A percentile compares a stretch with the other conserved stretches of the same genome.
Conservation (phyloP, 2,797 vertebrate species). For the Arremon aurantiirostris region DNA sequence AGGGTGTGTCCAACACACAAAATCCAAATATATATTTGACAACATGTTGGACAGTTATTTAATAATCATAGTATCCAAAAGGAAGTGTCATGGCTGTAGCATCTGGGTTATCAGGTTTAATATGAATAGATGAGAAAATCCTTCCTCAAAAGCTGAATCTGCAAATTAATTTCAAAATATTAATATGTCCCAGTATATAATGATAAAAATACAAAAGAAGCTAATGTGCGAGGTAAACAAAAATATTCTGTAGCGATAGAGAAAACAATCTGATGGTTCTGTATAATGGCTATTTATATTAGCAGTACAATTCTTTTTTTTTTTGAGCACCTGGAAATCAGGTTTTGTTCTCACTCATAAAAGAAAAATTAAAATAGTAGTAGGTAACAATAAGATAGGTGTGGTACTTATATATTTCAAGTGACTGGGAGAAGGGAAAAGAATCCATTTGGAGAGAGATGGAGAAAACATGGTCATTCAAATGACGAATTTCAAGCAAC, state of each 20-base stretch:
- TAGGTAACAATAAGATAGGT: not conserved
- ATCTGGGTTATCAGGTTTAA: not conserved
- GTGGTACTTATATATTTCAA: not conserved
- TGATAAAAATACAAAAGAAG: not conserved
- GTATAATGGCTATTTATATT: not conserved
- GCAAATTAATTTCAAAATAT: not conserved
- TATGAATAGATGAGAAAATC: not conserved
- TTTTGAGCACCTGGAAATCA: not conserved
- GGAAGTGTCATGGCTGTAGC: accelerated
- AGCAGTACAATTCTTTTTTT: not conserved
- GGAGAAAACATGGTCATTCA: not conserved
- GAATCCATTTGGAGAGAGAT: not conserved
- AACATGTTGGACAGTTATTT: not conserved
- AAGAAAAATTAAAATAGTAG: not conserved
- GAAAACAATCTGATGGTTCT: not conserved
- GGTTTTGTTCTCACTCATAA: not conserved
- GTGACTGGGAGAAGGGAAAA: not conserved
- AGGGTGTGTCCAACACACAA: not conserved
- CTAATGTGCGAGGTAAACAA: not conserved
- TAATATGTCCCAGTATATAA: not conserved
- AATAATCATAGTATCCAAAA: not conserved
- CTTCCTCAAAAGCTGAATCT: not conserved
- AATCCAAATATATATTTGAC: not conserved
- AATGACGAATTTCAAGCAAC: not conserved
- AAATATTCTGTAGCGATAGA: not conserved